Percentiles rank a stretch among this genome's conserved stretches.
Conservation (phyloP, 2,888 invertebrate genomes). For the Pammene aurita region DNA sequence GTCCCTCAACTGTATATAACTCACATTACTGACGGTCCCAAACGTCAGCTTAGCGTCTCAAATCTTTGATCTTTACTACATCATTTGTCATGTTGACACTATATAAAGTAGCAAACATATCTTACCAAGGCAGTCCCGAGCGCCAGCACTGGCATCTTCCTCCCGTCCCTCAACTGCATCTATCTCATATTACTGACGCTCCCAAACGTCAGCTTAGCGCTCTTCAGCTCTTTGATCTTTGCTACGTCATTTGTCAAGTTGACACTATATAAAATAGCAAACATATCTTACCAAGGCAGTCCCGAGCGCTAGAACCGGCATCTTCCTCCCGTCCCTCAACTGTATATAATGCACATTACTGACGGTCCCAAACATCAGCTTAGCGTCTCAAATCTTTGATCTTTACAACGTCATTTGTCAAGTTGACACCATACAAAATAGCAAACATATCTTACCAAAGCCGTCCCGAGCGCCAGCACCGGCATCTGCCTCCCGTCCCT, state of each 20-base stretch:
- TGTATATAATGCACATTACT: not conserved
- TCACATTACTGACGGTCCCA: not conserved
- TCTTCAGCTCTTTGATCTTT: not conserved
- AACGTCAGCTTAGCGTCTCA: too few relatives aligned
- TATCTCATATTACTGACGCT: not conserved
- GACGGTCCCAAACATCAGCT: not conserved
- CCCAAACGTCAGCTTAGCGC: not conserved
- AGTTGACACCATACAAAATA: too few relatives aligned
- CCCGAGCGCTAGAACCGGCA: not conserved
- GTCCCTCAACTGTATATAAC: not conserved
- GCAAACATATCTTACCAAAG: slow-evolving; percentile 60
- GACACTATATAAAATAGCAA: not conserved
- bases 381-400: not conserved
- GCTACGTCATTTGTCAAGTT: slow-evolving; percentile 43
- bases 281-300: slow-evolving; percentile 1
- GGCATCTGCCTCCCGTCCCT: slow-evolving; percentile 62
- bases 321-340: not conserved
- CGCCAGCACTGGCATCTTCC: not conserved
- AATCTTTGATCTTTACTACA: too few relatives aligned
- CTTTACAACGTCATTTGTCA: slow-evolving; percentile 43
- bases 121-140: slow-evolving; percentile 4
- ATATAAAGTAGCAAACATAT: not conserved
- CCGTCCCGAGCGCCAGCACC: slow-evolving; percentile 64
- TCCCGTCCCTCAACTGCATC: not conserved
- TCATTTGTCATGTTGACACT: too few relatives aligned